These are phyloP conservation scores for Mamestra brassicae DNA, from an alignment of 2,888 invertebrate genomes.

Conservation along the genomic window DNA sequence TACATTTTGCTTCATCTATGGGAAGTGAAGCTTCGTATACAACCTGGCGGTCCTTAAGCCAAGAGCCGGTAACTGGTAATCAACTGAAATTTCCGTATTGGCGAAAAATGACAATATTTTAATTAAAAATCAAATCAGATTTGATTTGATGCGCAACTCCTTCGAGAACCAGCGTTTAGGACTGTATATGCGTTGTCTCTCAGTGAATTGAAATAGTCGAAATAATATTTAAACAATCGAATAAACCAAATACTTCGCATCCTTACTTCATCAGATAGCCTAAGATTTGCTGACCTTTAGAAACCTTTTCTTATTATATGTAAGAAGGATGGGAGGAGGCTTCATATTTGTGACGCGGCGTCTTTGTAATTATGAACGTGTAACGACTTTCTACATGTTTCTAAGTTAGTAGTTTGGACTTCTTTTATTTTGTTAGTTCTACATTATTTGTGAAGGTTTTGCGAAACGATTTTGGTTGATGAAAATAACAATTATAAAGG, in stretches of 20 bases:
- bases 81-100: no score
- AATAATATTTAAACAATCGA: constrained; percentile 14
- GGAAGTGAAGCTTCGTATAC: no score
- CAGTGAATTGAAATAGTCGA: not conserved
- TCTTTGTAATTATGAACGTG: constrained; percentile 48
- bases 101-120: no score
- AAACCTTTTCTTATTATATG: constrained; percentile 24
- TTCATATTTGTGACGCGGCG: constrained; percentile 30
- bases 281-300: constrained; percentile 19
- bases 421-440: constrained; percentile 4
- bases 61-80: no score
- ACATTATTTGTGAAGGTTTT: constrained; percentile 1
- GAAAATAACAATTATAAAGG: not conserved
- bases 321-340: not conserved
- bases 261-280: constrained; percentile 20
- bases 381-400: constrained; percentile 9
- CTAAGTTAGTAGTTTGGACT: not conserved
- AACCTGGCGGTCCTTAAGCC: no score
- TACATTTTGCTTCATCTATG: no score
- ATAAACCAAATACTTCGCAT: not conserved
- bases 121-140: no score
- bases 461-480: not conserved
- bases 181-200: no score
- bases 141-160: no score
- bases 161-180: no score